Evolutionary conservation across 2,113 vertebrate genomes (phyloP).

Genomic region (Otolemur garnettii): DNA sequence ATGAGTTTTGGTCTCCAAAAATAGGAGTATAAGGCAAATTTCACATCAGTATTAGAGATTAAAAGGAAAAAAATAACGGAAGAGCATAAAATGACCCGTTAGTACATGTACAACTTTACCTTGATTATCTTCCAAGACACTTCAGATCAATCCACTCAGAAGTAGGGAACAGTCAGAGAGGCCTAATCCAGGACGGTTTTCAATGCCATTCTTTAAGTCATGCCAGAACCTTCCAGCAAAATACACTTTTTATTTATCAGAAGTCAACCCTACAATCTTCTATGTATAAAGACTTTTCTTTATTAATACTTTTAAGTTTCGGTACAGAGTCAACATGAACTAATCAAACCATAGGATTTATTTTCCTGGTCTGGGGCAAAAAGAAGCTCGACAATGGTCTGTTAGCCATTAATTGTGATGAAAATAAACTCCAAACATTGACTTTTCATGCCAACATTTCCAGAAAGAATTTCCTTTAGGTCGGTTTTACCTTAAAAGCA

Average conservation of each 20-base stretch:
- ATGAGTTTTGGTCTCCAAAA: not conserved
- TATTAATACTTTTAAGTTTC: not conserved
- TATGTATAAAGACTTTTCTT: not conserved
- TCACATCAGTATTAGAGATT: not conserved
- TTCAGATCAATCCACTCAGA: not conserved
- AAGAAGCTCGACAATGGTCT: not conserved
- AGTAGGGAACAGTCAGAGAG: not conserved
- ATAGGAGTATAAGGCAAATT: not conserved
- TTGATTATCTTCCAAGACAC: not conserved
- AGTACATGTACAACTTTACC: not conserved
- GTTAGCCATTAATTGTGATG: not conserved
- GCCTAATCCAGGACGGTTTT: not conserved
- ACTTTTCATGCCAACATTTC: not conserved
- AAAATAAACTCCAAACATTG: not conserved
- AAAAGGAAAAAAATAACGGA: not conserved
- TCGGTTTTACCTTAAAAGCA: slow-evolving; percentile 5
- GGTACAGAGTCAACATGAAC: not conserved
- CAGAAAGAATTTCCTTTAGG: not conserved
- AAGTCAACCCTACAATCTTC: not conserved
- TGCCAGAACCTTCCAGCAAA: not conserved
- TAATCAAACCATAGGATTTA: not conserved
- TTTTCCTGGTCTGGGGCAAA: not conserved
- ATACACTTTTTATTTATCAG: not conserved
- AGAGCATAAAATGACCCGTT: not conserved
- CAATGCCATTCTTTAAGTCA: not conserved